Evolutionary conservation across 2,113 vertebrate species (phyloP).

Genomic region (Ornithorhynchus anatinus): DNA sequence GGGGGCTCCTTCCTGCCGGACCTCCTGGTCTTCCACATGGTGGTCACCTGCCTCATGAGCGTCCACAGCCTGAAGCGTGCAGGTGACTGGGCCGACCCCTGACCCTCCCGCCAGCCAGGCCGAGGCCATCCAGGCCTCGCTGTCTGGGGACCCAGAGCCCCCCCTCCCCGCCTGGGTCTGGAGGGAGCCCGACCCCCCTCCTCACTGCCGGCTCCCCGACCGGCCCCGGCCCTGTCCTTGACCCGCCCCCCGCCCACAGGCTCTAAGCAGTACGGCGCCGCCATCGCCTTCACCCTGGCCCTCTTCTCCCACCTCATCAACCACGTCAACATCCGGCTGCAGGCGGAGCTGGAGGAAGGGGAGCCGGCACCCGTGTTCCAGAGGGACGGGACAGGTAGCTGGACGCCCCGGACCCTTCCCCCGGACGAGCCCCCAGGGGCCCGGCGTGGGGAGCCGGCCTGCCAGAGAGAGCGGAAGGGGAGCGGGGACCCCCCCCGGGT

Average conservation of each 20-base stretch:
- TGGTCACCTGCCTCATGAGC: conserved; percentile 94
- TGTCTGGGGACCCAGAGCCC: too few species aligned
- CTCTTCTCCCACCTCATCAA: conserved; percentile 98
- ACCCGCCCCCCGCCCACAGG: conserved; percentile 68
- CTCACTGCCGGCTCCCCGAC: background rate
- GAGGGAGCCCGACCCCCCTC: too few species aligned
- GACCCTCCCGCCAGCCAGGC: too few species aligned
- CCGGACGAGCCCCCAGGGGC: background rate
- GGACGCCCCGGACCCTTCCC: background rate
- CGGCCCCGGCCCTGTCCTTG: background rate
- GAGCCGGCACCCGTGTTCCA: conserved; percentile 86
- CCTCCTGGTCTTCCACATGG: conserved; percentile 93
- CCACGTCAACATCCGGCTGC: conserved; percentile 95
- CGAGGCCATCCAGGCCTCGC: too few species aligned
- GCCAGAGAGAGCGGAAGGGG: background rate
- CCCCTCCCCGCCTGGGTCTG: too few species aligned
- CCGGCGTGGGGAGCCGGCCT: background rate
- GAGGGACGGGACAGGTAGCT: conserved; percentile 75
- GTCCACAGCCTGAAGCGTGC: conserved; percentile 95
- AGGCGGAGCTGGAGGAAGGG: conserved; percentile 92
- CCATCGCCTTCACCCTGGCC: conserved; percentile 95
- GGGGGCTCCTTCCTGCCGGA: conserved; percentile 89
- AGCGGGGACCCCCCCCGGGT: accelerated
- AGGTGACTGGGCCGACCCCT: conserved; percentile 68
- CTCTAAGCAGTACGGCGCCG: conserved; percentile 94